Percentiles rank a stretch among this genome's conserved stretches.
phyloP scores from a whole-genome alignment of 2,888 invertebrate species.

The Nephrotoma appendiculata region DNA sequence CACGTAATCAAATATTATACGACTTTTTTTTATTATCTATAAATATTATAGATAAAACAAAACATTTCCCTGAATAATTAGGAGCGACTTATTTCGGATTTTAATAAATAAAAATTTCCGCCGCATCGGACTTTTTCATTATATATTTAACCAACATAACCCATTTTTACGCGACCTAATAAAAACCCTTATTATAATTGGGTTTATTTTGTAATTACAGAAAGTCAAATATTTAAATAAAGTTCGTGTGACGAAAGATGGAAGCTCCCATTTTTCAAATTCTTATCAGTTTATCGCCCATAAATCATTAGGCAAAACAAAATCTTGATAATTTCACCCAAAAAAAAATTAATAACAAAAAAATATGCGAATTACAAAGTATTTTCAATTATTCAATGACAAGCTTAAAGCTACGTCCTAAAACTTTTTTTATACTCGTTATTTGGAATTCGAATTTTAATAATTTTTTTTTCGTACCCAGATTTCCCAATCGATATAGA shows the following conservation, averaged over 20 bases:
- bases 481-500: not conserved
- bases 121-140: no score
- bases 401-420: not conserved
- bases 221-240: not conserved
- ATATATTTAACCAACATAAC: no score
- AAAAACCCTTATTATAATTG: no score
- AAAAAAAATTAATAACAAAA: not conserved
- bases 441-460: not conserved
- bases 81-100: no score
- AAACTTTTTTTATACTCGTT: not conserved
- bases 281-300: not conserved
- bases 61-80: no score
- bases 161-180: no score
- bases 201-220: not conserved
- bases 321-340: not conserved
- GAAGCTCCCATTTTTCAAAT: not conserved
- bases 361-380: not conserved
- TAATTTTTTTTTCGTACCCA: not conserved
- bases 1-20: no score
- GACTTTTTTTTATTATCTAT: no score
- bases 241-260: not conserved
- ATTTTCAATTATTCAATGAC: not conserved
- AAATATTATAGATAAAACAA: no score
- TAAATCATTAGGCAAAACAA: not conserved
- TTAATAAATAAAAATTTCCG: no score